Conservation (phyloP, 2,797 vertebrate species). For the Echeneis naucrates region DNA sequence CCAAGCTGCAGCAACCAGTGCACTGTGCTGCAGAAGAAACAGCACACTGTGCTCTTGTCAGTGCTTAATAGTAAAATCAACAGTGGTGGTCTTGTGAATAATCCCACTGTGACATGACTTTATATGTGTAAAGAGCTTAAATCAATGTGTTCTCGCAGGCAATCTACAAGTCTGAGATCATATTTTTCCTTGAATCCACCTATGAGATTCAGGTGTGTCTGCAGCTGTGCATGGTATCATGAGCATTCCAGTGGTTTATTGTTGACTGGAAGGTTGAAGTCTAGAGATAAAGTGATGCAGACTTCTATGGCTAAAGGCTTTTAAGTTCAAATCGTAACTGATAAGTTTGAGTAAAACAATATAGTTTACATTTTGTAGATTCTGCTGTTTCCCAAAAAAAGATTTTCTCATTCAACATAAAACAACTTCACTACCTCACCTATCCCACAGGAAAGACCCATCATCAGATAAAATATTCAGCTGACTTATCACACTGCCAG, state of each 20-base stretch:
- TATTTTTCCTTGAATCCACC: conserved; percentile 8
- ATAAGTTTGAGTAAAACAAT: background rate
- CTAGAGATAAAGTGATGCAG: background rate
- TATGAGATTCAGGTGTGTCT: background rate
- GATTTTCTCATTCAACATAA: conserved; percentile 8
- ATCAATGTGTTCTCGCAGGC: background rate
- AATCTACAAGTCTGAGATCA: background rate
- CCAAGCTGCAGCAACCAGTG: conserved; percentile 36
- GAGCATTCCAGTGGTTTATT: background rate
- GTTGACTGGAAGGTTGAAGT: background rate
- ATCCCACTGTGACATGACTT: background rate
- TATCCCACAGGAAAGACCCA: background rate
- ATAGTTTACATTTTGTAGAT: background rate
- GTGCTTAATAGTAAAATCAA: conserved; percentile 13
- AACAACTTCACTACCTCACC: background rate
- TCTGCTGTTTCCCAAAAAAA: background rate
- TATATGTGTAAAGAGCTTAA: background rate
- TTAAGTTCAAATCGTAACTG: background rate
- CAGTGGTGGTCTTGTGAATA: background rate
- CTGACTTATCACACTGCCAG: conserved; percentile 39
- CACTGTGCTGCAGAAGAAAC: conserved; percentile 1
- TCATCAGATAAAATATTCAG: conserved; percentile 5
- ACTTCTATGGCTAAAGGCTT: background rate
- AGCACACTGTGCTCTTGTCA: background rate
- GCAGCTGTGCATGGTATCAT: background rate